These are phyloP conservation scores for Calliopsis andreniformis DNA, from an alignment of 1,140 invertebrate genomes.

Conservation along the genomic window DNA sequence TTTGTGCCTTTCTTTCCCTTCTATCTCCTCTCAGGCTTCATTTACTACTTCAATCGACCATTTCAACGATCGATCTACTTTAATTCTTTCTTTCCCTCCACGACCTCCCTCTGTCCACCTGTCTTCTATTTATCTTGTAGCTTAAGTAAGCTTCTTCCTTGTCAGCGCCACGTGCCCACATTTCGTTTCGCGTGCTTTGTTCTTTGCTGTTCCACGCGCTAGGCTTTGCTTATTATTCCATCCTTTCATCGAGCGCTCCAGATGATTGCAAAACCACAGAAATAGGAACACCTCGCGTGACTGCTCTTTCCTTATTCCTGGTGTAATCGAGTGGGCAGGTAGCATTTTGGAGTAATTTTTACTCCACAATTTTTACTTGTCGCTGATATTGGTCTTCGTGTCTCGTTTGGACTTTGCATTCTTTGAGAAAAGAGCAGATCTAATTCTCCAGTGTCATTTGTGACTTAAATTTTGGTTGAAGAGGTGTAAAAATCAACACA, in stretches of 20 bases:
- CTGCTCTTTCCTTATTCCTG: background rate
- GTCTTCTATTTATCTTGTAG: background rate
- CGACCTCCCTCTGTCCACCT: background rate
- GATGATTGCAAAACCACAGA: constrained; percentile 20
- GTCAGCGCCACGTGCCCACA: no score
- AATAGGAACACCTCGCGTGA: constrained; percentile 3
- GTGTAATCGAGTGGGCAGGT: no score
- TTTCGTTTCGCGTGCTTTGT: background rate
- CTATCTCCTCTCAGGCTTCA: background rate
- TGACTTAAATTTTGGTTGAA: no score
- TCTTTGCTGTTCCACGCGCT: background rate
- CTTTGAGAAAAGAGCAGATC: no score
- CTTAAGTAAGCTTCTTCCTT: background rate
- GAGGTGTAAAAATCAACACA: no score
- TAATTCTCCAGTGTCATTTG: no score
- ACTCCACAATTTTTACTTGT: no score
- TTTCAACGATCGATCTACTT: no score
- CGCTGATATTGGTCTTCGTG: no score
- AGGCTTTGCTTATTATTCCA: background rate
- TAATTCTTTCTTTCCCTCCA: background rate
- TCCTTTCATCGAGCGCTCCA: background rate
- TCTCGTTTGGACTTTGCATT: no score
- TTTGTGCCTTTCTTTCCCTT: background rate
- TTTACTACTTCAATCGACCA: background rate
- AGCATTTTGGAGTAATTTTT: no score